Evolutionary conservation across 2,113 vertebrate species (phyloP).

Genomic region (Ellobius talpinus): DNA sequence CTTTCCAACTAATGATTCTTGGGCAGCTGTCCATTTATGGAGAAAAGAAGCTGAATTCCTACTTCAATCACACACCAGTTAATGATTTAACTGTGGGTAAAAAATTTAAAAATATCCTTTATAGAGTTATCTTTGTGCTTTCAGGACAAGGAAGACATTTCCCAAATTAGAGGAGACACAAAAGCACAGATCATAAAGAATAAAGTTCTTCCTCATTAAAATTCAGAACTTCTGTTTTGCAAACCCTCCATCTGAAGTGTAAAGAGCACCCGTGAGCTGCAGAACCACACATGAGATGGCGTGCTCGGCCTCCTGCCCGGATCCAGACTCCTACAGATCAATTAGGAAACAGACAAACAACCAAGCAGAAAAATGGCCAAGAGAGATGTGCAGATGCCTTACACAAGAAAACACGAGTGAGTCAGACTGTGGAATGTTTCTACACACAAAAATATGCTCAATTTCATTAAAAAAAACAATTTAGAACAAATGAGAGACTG

Average conservation of each 20-base stretch:
- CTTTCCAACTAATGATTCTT: not conserved
- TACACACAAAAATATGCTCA: conserved; percentile 37
- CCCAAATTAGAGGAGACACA: conserved; percentile 21
- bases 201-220: conserved; percentile 61
- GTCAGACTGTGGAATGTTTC: not conserved
- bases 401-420: conserved; percentile 28
- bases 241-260: not conserved
- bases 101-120: not conserved
- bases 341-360: conserved; percentile 47
- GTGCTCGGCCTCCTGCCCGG: conserved; percentile 1
- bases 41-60: conserved; percentile 20
- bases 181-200: conserved; percentile 43
- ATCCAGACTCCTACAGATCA: not conserved
- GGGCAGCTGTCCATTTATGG: not conserved
- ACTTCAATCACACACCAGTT: not conserved
- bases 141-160: not conserved
- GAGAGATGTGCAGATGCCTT: conserved; percentile 26
- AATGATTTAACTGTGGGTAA: conserved; percentile 44
- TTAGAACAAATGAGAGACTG: conserved; percentile 22
- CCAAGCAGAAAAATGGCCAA: conserved; percentile 25
- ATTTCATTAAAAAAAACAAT: not conserved
- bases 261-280: conserved; percentile 20
- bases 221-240: conserved; percentile 50
- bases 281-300: not conserved
- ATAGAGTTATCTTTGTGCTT: not conserved